Percentiles rank a stretch among this genome's conserved stretches.
Evolutionary conservation across 2,113 vertebrate species (phyloP).

Genomic region (Leptobrachium ailaonicum): DNA sequence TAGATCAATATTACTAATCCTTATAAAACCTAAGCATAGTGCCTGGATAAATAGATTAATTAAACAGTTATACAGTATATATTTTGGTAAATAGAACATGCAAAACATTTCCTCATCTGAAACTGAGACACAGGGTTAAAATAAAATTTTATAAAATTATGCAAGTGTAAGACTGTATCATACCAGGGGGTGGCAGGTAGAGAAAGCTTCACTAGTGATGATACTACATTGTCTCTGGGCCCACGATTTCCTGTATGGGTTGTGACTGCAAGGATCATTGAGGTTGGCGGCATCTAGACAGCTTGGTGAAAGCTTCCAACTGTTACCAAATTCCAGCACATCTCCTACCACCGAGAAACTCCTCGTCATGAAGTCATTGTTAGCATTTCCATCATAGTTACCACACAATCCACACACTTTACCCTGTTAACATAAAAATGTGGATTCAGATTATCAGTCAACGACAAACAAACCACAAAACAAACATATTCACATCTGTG

Average conservation of each 20-base stretch:
- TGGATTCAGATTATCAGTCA: not conserved
- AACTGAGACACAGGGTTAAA: no score
- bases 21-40: no score
- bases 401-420: conserved; percentile 74
- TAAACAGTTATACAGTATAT: no score
- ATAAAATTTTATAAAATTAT: no score
- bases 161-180: not conserved
- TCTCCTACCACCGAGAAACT: conserved; percentile 69
- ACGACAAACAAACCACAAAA: no score
- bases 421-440: conserved; percentile 56
- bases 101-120: no score
- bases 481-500: no score
- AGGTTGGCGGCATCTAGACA: conserved; percentile 64
- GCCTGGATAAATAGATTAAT: no score
- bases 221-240: conserved; percentile 76
- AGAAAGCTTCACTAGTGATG: conserved; percentile 64
- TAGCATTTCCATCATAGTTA: conserved; percentile 69
- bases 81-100: no score
- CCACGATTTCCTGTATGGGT: conserved; percentile 72
- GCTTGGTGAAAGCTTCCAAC: conserved; percentile 73
- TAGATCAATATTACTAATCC: not conserved
- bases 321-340: conserved; percentile 74
- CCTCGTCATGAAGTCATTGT: conserved; percentile 75
- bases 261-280: conserved; percentile 66
- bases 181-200: conserved; percentile 72